Evolutionary conservation across 2,797 vertebrate species (phyloP).

Genomic region (Limnodromus scolopaceus): DNA sequence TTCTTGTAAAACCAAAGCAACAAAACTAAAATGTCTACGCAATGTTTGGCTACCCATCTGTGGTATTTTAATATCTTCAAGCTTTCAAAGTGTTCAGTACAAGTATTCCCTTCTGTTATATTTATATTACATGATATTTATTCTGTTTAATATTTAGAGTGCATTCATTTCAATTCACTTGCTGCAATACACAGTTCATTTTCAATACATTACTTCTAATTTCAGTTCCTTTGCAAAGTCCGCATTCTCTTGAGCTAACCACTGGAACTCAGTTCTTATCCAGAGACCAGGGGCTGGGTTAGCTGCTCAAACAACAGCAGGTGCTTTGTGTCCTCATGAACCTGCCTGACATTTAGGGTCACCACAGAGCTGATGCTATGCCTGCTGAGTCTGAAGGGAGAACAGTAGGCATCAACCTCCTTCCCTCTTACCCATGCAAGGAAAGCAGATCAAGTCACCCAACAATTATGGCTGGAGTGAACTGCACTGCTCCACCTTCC

Average conservation of each 20-base stretch:
- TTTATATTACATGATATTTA: neutral
- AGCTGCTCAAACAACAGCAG: neutral
- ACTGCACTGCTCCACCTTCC: neutral
- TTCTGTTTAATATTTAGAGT: slow-evolving; percentile 3
- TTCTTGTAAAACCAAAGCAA: neutral
- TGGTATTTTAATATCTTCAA: neutral
- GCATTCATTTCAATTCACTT: neutral
- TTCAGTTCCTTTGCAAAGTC: neutral
- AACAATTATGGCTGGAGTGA: neutral
- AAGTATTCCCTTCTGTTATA: neutral
- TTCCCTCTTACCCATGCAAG: neutral
- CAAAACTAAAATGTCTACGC: neutral
- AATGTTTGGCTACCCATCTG: neutral
- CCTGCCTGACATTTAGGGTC: neutral
- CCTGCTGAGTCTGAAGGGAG: neutral
- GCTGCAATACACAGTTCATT: neutral
- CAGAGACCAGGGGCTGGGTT: neutral
- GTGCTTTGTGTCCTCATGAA: neutral
- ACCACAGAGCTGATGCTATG: neutral
- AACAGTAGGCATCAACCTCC: neutral
- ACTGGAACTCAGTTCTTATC: neutral
- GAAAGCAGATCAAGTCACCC: neutral
- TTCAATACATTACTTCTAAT: neutral
- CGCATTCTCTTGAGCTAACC: neutral
- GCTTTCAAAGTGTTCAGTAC: neutral